phyloP scores from a whole-genome alignment of 2,113 vertebrate genomes.

The Rhagologus leucostigma region DNA sequence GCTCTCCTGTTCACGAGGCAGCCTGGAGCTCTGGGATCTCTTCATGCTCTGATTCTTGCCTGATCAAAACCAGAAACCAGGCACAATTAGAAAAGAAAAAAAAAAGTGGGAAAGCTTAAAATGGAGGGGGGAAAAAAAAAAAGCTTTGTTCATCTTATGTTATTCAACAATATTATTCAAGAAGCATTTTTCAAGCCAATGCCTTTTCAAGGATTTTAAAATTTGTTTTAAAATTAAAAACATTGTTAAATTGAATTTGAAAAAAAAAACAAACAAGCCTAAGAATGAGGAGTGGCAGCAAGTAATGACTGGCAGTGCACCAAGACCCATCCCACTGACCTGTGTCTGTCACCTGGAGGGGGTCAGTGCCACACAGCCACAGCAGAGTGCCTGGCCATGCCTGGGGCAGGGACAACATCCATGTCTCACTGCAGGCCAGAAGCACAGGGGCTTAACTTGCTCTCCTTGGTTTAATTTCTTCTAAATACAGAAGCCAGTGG shows the following conservation, averaged over 20 bases:
- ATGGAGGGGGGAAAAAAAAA: background rate
- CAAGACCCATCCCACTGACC: background rate
- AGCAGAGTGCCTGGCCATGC: fast-evolving
- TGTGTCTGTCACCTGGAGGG: fast-evolving
- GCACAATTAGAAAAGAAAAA: background rate
- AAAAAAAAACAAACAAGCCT: background rate
- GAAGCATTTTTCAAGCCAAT: background rate
- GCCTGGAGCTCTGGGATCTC: background rate
- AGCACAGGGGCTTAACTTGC: background rate
- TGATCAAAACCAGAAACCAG: conserved; percentile 53
- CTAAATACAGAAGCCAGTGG: background rate
- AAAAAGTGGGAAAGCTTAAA: background rate
- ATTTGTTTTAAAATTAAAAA: background rate
- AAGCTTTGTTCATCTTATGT: background rate
- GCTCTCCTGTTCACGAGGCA: background rate
- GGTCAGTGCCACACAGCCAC: background rate
- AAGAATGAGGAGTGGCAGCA: background rate
- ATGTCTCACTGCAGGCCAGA: background rate
- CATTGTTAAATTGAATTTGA: background rate
- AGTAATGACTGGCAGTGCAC: background rate
- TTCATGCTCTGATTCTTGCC: conserved; percentile 38
- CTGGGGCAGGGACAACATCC: background rate
- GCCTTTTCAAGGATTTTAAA: background rate
- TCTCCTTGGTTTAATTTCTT: conserved; percentile 3
- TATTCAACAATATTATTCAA: background rate